Conservation (phyloP, 2,888 invertebrate species). For the Diloba caeruleocephala region DNA sequence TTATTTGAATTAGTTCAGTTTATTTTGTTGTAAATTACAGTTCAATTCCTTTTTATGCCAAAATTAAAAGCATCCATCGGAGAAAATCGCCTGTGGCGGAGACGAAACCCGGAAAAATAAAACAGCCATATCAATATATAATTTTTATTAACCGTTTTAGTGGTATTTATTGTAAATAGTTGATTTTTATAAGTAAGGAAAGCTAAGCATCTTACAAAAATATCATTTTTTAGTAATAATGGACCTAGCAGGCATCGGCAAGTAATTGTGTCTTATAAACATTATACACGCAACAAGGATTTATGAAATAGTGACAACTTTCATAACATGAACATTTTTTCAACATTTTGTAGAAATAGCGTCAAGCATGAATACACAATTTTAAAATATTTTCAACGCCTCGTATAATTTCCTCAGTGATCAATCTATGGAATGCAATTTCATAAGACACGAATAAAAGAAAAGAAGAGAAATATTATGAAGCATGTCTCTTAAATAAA, state of each 20-base stretch:
- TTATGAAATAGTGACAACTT: slow-evolving; percentile 48
- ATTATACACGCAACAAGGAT: slow-evolving; percentile 56
- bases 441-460: slow-evolving; percentile 56
- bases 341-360: slow-evolving; percentile 27
- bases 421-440: slow-evolving; percentile 69
- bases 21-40: too few species aligned
- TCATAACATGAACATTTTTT: slow-evolving; percentile 44
- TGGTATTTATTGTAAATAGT: slow-evolving; percentile 85
- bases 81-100: too few species aligned
- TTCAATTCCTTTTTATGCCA: too few species aligned
- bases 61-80: too few species aligned
- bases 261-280: slow-evolving; percentile 66
- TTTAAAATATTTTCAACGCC: slow-evolving; percentile 26
- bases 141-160: slow-evolving; percentile 83
- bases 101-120: not conserved
- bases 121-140: slow-evolving; percentile 74
- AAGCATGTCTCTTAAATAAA: slow-evolving; percentile 57
- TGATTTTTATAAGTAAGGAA: slow-evolving; percentile 83
- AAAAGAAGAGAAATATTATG: slow-evolving; percentile 40
- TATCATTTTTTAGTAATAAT: slow-evolving; percentile 78
- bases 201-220: slow-evolving; percentile 89
- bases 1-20: too few species aligned
- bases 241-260: slow-evolving; percentile 79
- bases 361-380: slow-evolving; percentile 33
- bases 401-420: slow-evolving; percentile 27